Evolutionary conservation across 2,113 vertebrate genomes (phyloP), one percentile per base, ranked within the genome.

Genomic region (Delphinapterus leucas): DNA sequence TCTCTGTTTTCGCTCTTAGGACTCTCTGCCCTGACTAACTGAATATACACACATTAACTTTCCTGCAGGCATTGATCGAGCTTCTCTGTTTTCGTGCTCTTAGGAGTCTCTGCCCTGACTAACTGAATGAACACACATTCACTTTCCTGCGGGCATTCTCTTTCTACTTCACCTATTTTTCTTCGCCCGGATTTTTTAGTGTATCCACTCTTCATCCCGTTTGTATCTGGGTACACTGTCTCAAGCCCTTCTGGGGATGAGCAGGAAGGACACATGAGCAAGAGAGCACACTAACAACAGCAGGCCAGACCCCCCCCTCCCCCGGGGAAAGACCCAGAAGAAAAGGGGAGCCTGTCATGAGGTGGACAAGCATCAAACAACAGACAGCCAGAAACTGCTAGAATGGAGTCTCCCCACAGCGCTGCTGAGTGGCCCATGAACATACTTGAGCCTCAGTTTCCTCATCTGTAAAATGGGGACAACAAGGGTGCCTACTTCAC

Each of bases 271-370:
- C 7, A 67, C 17, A 41, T 18, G 25, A 23, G 23, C 36, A 47
- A 33, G 8, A 8, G 17, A 25, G 25, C 10, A 6, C 20, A 6
- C 18, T 15, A 3, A 14, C 73, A 61, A 7, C 10, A 28, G 0
- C 23, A 60, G 63, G 31, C 14, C 47, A 38, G n/a, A 36, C 71
- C 71, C 33, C 15, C 71, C 58, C 33, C n/a, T n/a, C n/a, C 5
- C 9, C 47, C 31, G 8, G 17, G 7, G 7, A 1, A 28, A 10
- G 25, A 20, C 41, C 14, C n/a, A 10, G 41, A 26, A 76, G 55
- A 36, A 33, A 53, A 5, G 31, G 41, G 17, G 17, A 12, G 87
- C 14, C 41, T 38, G 33, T 49, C 44, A 4, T 20, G 15, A 21
- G 4, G n/a, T n/a, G 6, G 41, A 49, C 3, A 10, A 20, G 23